Evolutionary conservation across 2,113 vertebrate genomes (phyloP).

Genomic region (Otocyon megalotis): DNA sequence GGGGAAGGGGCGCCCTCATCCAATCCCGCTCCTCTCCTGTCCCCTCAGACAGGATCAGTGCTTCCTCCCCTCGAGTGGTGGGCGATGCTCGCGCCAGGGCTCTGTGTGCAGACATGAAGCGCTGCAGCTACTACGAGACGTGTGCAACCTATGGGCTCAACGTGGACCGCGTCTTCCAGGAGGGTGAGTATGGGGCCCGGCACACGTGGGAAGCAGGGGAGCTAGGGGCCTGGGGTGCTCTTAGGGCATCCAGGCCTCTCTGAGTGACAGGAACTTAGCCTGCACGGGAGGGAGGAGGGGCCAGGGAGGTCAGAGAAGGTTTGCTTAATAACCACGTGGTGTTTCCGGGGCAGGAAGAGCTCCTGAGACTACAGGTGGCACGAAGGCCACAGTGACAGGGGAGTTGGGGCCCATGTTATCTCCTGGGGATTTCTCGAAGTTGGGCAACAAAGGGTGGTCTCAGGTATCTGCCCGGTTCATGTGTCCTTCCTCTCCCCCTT

Average conservation of each 20-base stretch:
- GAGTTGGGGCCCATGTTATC: background rate
- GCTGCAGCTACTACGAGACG: slow-evolving; percentile 96
- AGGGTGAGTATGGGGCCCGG: slow-evolving; percentile 87
- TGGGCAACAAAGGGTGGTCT: background rate
- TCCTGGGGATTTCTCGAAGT: background rate
- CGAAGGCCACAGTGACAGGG: background rate
- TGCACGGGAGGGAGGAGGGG: background rate
- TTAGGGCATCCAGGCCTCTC: background rate
- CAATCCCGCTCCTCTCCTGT: background rate
- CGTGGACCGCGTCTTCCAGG: slow-evolving; percentile 95
- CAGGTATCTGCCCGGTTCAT: background rate
- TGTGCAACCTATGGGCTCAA: slow-evolving; percentile 98
- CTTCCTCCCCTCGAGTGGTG: slow-evolving; percentile 93
- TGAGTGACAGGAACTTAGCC: background rate
- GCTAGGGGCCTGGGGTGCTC: background rate
- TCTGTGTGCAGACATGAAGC: slow-evolving; percentile 92
- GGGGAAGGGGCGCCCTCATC: fast-evolving
- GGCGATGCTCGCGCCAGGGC: slow-evolving; percentile 93
- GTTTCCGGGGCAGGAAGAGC: background rate
- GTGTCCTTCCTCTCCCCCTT: background rate
- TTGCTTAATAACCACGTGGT: background rate
- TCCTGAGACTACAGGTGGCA: background rate
- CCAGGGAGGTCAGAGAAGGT: background rate
- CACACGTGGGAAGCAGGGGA: background rate
- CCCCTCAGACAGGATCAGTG: slow-evolving; percentile 94